These are phyloP conservation scores for Thalassoma bifasciatum DNA, from an alignment of 2,113 vertebrate species.

Conservation along the genomic window DNA sequence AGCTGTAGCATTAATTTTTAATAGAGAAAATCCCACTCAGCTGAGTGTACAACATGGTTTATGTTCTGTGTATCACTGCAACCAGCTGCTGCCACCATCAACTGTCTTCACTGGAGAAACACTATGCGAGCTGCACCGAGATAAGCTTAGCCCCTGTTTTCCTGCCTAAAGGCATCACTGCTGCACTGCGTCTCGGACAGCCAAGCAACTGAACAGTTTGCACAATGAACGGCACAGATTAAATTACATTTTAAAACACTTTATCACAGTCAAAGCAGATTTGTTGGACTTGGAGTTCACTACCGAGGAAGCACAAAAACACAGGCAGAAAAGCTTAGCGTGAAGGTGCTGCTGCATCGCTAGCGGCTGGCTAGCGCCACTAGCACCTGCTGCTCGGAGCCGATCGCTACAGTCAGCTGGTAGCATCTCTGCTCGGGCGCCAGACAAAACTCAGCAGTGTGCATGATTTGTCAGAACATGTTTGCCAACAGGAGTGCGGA, in stretches of 20 bases:
- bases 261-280: conserved; percentile 37
- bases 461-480: conserved; percentile 3
- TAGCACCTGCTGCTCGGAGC: conserved; percentile 22
- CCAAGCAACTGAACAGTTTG: conserved; percentile 32
- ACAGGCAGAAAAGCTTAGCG: conserved; percentile 18
- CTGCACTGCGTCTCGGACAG: neutral
- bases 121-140: conserved; percentile 10
- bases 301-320: conserved; percentile 21
- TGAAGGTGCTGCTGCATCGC: neutral
- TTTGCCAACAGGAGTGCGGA: conserved; percentile 26
- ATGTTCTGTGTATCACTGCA: conserved; percentile 20
- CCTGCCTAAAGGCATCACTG: conserved; percentile 37
- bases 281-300: conserved; percentile 28
- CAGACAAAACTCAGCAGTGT: conserved; percentile 12
- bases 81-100: conserved; percentile 40
- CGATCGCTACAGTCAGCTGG: conserved; percentile 20
- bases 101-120: conserved; percentile 25
- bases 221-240: conserved; percentile 30
- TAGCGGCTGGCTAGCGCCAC: conserved; percentile 8
- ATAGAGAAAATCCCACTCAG: neutral
- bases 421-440: conserved; percentile 11
- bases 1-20: neutral
- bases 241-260: conserved; percentile 36
- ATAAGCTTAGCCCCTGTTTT: conserved; percentile 25
- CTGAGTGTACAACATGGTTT: neutral